phyloP scores from a whole-genome alignment of 2,113 vertebrate genomes.

The Chloropsis hardwickii region DNA sequence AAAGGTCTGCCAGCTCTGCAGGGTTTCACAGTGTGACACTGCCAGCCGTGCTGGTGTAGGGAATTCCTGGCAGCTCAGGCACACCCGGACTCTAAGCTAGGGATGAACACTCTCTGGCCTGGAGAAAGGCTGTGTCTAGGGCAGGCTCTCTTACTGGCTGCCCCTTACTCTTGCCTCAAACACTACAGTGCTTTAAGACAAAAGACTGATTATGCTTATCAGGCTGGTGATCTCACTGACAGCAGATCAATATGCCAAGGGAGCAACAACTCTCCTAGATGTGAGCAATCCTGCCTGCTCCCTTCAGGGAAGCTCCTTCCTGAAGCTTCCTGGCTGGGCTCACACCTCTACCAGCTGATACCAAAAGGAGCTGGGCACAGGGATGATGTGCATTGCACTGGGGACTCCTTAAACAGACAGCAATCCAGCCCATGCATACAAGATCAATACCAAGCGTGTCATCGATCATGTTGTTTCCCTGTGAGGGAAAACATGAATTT shows the following conservation, averaged over 20 bases:
- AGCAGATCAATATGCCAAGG: neutral
- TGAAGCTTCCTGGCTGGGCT: neutral
- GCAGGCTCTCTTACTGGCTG: neutral
- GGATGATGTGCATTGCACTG: accelerated
- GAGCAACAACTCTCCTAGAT: neutral
- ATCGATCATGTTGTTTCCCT: neutral
- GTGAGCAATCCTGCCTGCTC: neutral
- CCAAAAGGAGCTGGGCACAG: neutral
- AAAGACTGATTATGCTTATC: neutral
- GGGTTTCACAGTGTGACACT: neutral
- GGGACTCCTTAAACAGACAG: neutral
- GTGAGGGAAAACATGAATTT: neutral
- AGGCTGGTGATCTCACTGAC: neutral
- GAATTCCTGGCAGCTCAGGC: neutral
- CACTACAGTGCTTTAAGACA: neutral
- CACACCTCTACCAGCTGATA: neutral
- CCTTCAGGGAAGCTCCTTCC: neutral
- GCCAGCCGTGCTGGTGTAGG: neutral
- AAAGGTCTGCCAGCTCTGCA: neutral
- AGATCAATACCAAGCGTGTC: neutral
- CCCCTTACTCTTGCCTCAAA: neutral
- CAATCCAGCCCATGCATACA: neutral
- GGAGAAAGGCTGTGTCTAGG: neutral
- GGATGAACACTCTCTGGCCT: neutral
- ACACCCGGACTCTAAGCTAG: neutral